Percentiles rank a stretch among this genome's conserved stretches.
These are phyloP conservation scores for Hirundo rustica DNA, from an alignment of 2,797 vertebrate species.

Conservation along the genomic window DNA sequence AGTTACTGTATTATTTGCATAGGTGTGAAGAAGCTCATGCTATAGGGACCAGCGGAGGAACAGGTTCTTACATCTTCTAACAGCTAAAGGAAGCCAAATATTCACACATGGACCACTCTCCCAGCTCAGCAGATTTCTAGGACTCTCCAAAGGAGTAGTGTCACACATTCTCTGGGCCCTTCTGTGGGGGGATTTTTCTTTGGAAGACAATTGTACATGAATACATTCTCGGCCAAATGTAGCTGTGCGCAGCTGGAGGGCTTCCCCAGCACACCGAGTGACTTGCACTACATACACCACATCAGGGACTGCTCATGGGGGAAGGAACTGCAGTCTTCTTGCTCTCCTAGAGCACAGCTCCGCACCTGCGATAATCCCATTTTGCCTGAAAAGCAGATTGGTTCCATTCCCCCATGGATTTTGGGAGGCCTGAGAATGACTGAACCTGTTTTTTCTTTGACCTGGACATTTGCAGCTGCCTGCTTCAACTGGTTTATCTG, in stretches of 20 bases:
- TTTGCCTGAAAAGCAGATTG: neutral
- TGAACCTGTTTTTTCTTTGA: neutral
- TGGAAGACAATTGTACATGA: accelerated
- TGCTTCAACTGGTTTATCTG: neutral
- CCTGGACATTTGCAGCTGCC: neutral
- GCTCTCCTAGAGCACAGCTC: neutral
- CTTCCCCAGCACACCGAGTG: neutral
- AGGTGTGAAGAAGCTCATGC: neutral
- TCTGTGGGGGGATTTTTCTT: neutral
- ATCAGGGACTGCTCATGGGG: neutral
- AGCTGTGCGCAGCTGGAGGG: neutral
- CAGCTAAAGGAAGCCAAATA: neutral
- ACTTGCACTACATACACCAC: accelerated
- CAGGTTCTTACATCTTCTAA: neutral
- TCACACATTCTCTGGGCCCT: neutral
- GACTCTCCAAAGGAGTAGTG: neutral
- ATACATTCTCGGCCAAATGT: neutral
- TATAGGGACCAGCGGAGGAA: neutral
- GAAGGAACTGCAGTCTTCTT: neutral
- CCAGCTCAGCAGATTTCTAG: neutral
- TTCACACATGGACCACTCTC: neutral
- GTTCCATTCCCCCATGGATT: neutral
- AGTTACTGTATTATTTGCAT: neutral
- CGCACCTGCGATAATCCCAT: neutral
- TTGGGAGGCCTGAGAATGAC: neutral